Base-by-base conservation (phyloP, 35 echinoderm and acorn worm genomes). In the Ptychodera flava region DNA sequence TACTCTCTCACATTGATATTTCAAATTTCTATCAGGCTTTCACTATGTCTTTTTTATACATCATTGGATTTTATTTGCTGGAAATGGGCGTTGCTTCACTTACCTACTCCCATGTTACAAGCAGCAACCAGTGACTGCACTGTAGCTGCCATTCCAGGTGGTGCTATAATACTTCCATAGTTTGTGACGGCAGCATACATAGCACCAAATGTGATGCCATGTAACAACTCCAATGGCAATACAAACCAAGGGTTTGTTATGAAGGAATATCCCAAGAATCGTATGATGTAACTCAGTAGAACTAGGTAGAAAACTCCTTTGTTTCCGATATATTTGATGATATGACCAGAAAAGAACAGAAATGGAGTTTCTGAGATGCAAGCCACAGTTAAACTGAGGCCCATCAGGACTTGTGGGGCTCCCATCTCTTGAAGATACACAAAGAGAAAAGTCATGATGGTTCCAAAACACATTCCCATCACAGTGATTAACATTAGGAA, bases 171-270 rank as follows among this genome's bases (percentile, higher is more conserved):
- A 78, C 89, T 90, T 32, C 92, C 90, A 85, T 92, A 99, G 32
- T 82, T 84, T 76, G 88, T 94, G 76, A 93, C 91, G 30, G 93
- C 91, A 75, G 96, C 93, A 92, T 92, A 99, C 1, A 90, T 90
- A 36, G 90, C 93, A 2, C 96, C 96, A 84, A 92, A 99, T 0
- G 96, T 99, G 77, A 94, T 91, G 6, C 96, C 96, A 91, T 99
- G 96, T 45, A 99, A 89, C 10, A 94, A 90, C 77, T 99, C 96
- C 87, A 99, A 88, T 35, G 93, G 93, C 37, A 99, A 35, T 6
- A 99, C 93, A 33, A 92, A 37, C 92, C 90, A 94, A 0, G 96
- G 53, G 16, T 92, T 92, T 28, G 34, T 78, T 29, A 99, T 87
- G 33, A 94, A 76, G 1, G 93, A 92, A 86, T 94, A 99, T 29